These are phyloP conservation scores for Platorchestia sp. DNA, from an alignment of 1,140 invertebrate genomes.

Conservation along the genomic window DNA sequence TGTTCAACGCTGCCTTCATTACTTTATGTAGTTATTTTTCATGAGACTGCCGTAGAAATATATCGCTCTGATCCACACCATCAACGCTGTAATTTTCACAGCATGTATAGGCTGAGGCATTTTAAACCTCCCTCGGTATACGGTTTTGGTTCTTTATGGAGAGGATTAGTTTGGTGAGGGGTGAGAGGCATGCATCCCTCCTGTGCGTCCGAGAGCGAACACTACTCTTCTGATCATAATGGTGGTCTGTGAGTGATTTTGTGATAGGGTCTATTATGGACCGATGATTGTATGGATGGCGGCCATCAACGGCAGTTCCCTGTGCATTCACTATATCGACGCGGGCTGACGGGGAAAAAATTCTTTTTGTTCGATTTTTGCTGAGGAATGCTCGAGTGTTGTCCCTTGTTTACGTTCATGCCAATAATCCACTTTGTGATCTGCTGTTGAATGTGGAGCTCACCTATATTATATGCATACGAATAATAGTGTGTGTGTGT, in stretches of 20 bases:
- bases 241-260: constrained; percentile 46
- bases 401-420: background rate
- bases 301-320: constrained; percentile 40
- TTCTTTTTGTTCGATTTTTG: background rate
- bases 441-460: background rate
- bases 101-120: background rate
- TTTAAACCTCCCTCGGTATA: background rate
- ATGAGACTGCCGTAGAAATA: background rate
- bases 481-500: background rate
- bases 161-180: constrained; percentile 14
- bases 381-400: background rate
- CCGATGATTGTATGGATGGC: constrained; percentile 39
- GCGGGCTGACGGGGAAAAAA: background rate
- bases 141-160: background rate
- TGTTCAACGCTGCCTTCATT: background rate
- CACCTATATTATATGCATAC: background rate
- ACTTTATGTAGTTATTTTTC: background rate
- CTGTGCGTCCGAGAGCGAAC: background rate
- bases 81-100: background rate
- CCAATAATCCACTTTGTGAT: background rate
- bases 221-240: constrained; percentile 25
- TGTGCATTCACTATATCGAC: background rate
- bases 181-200: background rate
- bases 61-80: background rate
- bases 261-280: constrained; percentile 49